Evolutionary conservation across 2,113 vertebrate genomes (phyloP).

Genomic region (Beaufortia kweichowensis): DNA sequence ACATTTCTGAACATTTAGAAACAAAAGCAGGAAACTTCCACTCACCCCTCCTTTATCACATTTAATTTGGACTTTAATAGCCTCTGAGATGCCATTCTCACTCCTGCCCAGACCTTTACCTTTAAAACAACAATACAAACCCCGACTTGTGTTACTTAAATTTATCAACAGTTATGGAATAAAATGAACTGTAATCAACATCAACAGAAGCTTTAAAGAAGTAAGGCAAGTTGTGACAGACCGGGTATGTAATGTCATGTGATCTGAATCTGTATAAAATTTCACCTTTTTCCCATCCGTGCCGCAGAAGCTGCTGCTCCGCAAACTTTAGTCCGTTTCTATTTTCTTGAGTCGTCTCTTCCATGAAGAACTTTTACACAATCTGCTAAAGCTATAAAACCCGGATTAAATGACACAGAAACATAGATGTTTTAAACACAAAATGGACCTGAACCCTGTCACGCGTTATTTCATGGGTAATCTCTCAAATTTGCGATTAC

Average conservation of each 20-base stretch:
- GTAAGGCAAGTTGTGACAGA: background rate
- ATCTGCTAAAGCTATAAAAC: background rate
- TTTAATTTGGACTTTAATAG: slow-evolving; percentile 89
- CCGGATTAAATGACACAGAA: background rate
- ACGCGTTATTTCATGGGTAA: background rate
- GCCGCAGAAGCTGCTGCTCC: slow-evolving; percentile 81
- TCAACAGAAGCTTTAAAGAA: background rate
- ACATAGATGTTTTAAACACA: background rate
- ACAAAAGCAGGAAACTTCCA: background rate
- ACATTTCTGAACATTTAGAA: background rate
- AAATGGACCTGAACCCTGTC: background rate
- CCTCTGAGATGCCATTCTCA: slow-evolving; percentile 83
- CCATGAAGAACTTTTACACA: slow-evolving; percentile 58
- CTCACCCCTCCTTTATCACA: slow-evolving; percentile 87
- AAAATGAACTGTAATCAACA: background rate
- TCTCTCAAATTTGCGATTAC: background rate
- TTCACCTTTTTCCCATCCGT: slow-evolving; percentile 85
- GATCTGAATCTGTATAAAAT: background rate
- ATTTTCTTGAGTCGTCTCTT: slow-evolving; percentile 58
- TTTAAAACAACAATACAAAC: slow-evolving; percentile 53
- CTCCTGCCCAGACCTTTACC: slow-evolving; percentile 86
- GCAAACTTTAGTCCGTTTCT: slow-evolving; percentile 80
- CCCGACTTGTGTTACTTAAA: background rate
- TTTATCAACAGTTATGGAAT: too few relatives aligned
- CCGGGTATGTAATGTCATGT: background rate